phyloP scores from a whole-genome alignment of 2,888 invertebrate species.

The Rhogogaster chlorosoma region DNA sequence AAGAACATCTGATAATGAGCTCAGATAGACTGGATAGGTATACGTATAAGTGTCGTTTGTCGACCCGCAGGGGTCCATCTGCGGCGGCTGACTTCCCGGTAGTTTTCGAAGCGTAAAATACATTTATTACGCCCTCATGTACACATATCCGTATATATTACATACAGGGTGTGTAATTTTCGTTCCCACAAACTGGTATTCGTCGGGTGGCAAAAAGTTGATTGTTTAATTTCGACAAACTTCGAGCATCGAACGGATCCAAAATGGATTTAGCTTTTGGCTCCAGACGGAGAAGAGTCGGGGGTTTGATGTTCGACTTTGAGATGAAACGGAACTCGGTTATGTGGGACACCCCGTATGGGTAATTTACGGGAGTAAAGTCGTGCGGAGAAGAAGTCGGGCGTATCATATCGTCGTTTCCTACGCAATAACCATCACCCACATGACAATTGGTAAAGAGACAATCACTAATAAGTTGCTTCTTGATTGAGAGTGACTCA shows the following conservation, averaged over 20 bases:
- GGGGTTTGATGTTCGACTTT: background rate
- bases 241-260: background rate
- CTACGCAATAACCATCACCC: constrained; percentile 68
- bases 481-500: constrained; percentile 75
- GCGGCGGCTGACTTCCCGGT: constrained; percentile 48
- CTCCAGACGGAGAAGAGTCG: background rate
- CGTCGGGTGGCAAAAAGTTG: background rate
- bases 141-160: background rate
- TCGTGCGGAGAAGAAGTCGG: constrained; percentile 34
- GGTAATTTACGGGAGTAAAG: constrained; percentile 14
- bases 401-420: constrained; percentile 53
- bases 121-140: constrained; percentile 22
- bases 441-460: constrained; percentile 73
- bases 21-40: background rate
- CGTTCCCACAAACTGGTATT: background rate
- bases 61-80: constrained; percentile 67
- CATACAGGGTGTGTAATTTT: constrained; percentile 16
- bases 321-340: background rate
- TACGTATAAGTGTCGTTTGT: background rate
- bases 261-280: background rate
- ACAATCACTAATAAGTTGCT: constrained; percentile 74
- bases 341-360: constrained; percentile 23
- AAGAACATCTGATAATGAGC: background rate
- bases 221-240: background rate
- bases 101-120: constrained; percentile 42